These are phyloP conservation scores for Campoplex capitator DNA, from an alignment of 2,888 invertebrate genomes.

Conservation along the genomic window DNA sequence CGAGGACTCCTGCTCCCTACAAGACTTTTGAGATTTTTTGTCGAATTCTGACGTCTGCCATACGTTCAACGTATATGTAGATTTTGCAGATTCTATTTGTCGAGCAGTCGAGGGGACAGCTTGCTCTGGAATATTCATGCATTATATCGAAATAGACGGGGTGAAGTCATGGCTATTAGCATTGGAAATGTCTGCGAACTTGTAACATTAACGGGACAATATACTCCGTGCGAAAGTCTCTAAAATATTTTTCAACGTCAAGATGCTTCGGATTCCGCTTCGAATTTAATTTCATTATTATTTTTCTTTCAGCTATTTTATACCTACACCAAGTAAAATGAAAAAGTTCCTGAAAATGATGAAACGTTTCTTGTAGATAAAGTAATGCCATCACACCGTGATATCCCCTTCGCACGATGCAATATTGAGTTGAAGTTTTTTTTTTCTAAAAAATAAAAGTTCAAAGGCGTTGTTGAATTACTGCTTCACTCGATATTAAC, in stretches of 20 bases:
- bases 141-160: not conserved
- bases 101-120: slow-evolving; percentile 55
- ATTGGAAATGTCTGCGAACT: not conserved
- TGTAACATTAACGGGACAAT: not conserved
- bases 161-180: not conserved
- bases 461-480: not conserved
- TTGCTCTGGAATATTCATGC: slow-evolving; percentile 10
- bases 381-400: no score
- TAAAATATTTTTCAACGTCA: not conserved
- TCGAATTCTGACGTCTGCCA: not conserved
- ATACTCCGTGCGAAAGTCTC: not conserved
- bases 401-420: no score
- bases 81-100: slow-evolving; percentile 76
- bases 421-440: not conserved
- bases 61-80: not conserved
- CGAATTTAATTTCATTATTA: not conserved
- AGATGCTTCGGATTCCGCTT: not conserved
- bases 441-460: not conserved
- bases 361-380: not conserved
- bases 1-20: not conserved
- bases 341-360: not conserved
- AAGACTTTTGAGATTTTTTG: slow-evolving; percentile 9
- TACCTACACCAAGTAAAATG: not conserved
- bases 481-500: not conserved
- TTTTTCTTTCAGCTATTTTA: not conserved